Conservation (phyloP, 2,113 vertebrate species). For the Tachysurus fulvidraco region DNA sequence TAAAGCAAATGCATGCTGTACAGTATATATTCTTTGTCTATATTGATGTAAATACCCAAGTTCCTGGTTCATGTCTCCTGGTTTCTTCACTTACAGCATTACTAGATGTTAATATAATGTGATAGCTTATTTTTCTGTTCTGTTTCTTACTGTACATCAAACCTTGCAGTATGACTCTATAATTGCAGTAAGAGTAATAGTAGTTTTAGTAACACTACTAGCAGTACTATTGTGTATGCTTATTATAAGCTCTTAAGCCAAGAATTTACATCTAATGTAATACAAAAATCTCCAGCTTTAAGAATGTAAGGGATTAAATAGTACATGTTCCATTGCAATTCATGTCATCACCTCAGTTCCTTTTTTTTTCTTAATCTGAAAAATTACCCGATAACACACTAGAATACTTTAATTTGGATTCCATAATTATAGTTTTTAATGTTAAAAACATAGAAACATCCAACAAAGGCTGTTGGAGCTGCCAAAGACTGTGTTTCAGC, state of each 20-base stretch:
- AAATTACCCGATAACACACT: not conserved
- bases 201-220: not conserved
- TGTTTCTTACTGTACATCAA: not conserved
- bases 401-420: not conserved
- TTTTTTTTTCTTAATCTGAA: conserved; percentile 1
- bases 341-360: not conserved
- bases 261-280: no score
- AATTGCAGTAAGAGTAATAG: not conserved
- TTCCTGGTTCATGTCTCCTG: not conserved
- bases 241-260: not conserved
- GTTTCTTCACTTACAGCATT: not conserved
- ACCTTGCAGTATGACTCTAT: not conserved
- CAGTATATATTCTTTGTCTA: not conserved
- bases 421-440: not conserved
- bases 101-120: no score
- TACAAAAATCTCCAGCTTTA: not conserved
- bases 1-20: not conserved
- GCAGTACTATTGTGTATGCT: not conserved
- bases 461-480: not conserved
- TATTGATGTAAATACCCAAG: not conserved
- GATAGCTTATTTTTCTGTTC: not conserved
- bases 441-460: not conserved
- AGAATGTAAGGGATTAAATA: not conserved
- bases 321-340: not conserved
- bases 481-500: not conserved